A percentile compares a stretch with the other conserved stretches of the same genome.
Evolutionary conservation across 2,113 vertebrate genomes (phyloP).

Genomic region (Fukomys damarensis): DNA sequence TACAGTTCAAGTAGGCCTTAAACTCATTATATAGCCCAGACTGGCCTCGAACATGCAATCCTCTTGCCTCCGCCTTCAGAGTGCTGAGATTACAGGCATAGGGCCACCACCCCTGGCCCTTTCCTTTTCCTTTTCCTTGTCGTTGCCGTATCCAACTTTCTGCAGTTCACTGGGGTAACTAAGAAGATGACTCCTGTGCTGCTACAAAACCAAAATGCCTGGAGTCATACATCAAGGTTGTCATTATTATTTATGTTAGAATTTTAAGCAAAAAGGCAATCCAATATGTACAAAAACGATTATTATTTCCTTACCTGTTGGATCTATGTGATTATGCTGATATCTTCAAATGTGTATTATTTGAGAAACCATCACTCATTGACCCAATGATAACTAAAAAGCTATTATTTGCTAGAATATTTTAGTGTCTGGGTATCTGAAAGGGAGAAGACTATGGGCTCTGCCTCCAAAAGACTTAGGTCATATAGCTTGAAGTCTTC

Average conservation of each 20-base stretch:
- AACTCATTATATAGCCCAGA: neutral
- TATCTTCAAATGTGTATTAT: neutral
- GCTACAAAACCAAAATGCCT: neutral
- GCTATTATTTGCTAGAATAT: neutral
- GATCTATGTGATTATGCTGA: neutral
- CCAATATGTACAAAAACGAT: neutral
- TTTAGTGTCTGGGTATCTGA: neutral
- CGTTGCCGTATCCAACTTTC: neutral
- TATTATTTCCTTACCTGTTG: neutral
- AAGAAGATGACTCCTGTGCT: neutral
- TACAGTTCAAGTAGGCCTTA: neutral
- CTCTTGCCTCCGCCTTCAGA: neutral
- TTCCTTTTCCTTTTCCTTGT: neutral
- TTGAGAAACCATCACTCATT: conserved; percentile 4
- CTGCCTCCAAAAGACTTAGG: neutral
- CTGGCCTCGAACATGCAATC: neutral
- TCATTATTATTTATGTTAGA: neutral
- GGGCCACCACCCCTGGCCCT: neutral
- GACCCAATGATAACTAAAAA: neutral
- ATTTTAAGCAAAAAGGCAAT: conserved; percentile 32
- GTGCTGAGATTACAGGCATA: neutral
- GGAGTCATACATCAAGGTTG: neutral
- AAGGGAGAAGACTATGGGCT: neutral
- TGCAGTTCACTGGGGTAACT: neutral
- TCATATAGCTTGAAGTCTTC: neutral